A percentile compares a stretch with the other conserved stretches of the same genome.
Evolutionary conservation across 2,888 invertebrate species (phyloP).

Genomic region (Synanthedon formicaeformis): DNA sequence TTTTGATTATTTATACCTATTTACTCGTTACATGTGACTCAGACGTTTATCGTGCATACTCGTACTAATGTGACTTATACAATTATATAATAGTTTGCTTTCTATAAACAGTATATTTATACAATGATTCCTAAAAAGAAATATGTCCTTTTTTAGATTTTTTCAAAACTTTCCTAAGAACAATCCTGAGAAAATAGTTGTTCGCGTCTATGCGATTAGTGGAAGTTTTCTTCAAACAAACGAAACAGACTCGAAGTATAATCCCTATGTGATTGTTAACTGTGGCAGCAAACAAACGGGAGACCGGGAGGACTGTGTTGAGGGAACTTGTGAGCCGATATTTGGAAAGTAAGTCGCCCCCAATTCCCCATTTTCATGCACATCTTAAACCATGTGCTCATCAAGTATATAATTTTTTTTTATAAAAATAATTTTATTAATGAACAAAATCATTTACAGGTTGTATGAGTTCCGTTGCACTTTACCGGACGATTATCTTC

Average conservation of each 20-base stretch:
- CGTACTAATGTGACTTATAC: no score
- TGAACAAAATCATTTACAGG: constrained; percentile 35
- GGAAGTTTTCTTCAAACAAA: constrained; percentile 79
- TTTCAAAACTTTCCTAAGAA: constrained; percentile 74
- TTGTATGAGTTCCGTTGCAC: constrained; percentile 80
- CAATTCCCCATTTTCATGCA: no score
- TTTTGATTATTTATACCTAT: no score
- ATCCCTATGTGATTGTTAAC: constrained; percentile 80
- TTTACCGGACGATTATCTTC: constrained; percentile 80
- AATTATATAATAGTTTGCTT: no score
- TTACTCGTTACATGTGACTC: no score
- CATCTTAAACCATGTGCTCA: no score
- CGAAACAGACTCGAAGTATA: constrained; percentile 78
- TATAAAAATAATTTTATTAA: no score
- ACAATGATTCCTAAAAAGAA: no score
- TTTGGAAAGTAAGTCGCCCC: constrained; percentile 76
- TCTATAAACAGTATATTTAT: no score
- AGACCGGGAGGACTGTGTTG: constrained; percentile 77
- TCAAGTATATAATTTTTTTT: no score
- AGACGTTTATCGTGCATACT: no score
- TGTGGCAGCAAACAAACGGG: constrained; percentile 72
- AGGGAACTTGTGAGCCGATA: constrained; percentile 82
- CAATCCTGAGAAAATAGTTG: constrained; percentile 71
- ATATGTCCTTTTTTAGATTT: constrained; percentile 31
- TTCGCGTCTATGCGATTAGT: constrained; percentile 82